These are phyloP conservation scores for Tetragonisca angustula DNA, from an alignment of 2,888 invertebrate species.

Conservation along the genomic window DNA sequence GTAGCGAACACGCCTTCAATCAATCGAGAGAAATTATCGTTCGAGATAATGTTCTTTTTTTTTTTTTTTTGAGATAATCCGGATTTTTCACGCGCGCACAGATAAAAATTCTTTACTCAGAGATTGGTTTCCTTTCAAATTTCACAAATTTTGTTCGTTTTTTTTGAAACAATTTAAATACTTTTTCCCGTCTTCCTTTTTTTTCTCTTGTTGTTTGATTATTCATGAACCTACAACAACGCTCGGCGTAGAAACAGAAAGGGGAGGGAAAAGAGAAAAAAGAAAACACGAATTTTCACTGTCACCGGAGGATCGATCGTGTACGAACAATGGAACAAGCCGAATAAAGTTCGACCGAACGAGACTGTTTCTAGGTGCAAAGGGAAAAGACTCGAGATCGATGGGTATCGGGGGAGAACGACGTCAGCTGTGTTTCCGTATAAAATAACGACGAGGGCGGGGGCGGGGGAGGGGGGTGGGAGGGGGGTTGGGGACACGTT, in stretches of 20 bases:
- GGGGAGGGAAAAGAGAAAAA: background rate
- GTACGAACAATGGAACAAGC: background rate
- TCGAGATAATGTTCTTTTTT: background rate
- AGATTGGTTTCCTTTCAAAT: too few relatives aligned
- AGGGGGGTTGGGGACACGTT: constrained; percentile 29
- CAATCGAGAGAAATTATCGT: background rate
- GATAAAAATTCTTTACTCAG: too few relatives aligned
- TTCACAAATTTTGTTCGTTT: too few relatives aligned
- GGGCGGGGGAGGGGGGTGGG: too few relatives aligned
- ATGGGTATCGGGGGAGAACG: constrained; percentile 35
- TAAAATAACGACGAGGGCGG: constrained; percentile 39
- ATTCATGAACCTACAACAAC: background rate
- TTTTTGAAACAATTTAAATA: too few relatives aligned
- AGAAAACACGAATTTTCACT: background rate
- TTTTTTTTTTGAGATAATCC: too few relatives aligned
- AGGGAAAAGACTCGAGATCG: constrained; percentile 23
- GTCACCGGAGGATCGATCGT: background rate
- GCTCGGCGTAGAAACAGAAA: background rate
- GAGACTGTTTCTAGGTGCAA: background rate
- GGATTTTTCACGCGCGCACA: too few relatives aligned
- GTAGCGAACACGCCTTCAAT: background rate
- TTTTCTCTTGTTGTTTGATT: background rate
- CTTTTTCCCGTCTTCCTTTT: too few relatives aligned
- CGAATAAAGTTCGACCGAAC: background rate
- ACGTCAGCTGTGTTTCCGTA: constrained; percentile 47